A percentile compares a stretch with the other conserved stretches of the same genome.
phyloP scores from a whole-genome alignment of 2,797 vertebrate genomes.

The Manis crassicaudata region DNA sequence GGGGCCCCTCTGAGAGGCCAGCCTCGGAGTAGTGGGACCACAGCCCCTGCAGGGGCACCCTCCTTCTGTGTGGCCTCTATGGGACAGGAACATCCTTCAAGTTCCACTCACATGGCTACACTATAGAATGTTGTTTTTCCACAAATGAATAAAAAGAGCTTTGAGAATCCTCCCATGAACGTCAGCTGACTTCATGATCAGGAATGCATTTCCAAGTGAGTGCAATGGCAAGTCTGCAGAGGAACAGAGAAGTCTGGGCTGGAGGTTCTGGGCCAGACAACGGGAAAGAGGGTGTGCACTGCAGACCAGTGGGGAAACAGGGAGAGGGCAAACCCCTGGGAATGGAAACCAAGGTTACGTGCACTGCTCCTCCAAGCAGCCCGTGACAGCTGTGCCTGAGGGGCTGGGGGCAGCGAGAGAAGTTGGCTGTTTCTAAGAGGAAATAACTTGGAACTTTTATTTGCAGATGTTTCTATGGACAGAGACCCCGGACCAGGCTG shows the following conservation, averaged over 20 bases:
- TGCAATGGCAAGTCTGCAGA: rapidly evolving
- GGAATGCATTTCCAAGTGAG: not conserved
- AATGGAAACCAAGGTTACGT: not conserved
- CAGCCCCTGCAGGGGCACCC: too few species aligned
- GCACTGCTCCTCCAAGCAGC: rapidly evolving
- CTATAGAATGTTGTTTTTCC: not conserved
- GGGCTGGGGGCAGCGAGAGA: not conserved
- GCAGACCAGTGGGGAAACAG: rapidly evolving
- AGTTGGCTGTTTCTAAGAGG: not conserved
- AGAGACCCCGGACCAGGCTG: rapidly evolving
- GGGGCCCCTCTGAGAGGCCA: too few species aligned
- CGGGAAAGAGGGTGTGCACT: rapidly evolving
- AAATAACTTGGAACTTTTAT: not conserved
- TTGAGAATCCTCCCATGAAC: not conserved
- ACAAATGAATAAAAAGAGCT: not conserved
- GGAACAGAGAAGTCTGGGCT: not conserved
- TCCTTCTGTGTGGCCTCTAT: rapidly evolving
- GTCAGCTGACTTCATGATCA: not conserved
- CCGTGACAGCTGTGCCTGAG: rapidly evolving
- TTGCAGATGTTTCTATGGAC: too few species aligned
- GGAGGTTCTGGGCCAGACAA: rapidly evolving
- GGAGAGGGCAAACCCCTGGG: not conserved
- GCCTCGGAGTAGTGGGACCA: too few species aligned
- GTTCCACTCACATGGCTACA: not conserved
- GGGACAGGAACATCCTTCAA: rapidly evolving